Base-by-base conservation (phyloP, 2,888 invertebrate species). In the Drosophila multiciliata region DNA sequence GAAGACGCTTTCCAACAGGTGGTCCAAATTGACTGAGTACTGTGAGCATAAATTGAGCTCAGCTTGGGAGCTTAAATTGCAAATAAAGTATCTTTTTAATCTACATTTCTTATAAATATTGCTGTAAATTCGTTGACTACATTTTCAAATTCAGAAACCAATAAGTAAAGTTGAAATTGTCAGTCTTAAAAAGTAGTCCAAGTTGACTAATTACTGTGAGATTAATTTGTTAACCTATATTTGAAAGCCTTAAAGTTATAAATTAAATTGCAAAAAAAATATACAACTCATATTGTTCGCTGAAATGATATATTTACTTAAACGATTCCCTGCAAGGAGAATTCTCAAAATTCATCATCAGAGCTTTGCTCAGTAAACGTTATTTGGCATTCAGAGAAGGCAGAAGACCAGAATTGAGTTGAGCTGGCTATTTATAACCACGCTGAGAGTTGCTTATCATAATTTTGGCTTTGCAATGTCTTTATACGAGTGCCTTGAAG, bases 401-500 rank as follows among this genome's bases (percentile, higher is more conserved):
- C 40, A 3, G 26, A 23, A n/a, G 26, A 4, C 11, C 42, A n/a
- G 38, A 20, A 26, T n/a, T n/a, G 32, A 33, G 38, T 32, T 42
- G 33, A 58, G 32, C 38, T 55, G 8, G 36, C 40, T 49, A 45
- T 59, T 66, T 61, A 49, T 35, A 66, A 12, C n/a, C 23, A 48
- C 29, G 29, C 50, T 17, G 36, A 36, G 11, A 70, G 42, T 33
- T 60, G 20, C 38, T 58, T 42, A 54, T 38, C 35, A 59, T 63
- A 40, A 67, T 65, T 67, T 75, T n/a, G 53, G 52, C 33, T 52
- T 36, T 35, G 40, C 78, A 81, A 85, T 86, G 81, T 75, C 86
- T 83, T 72, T 52, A 85, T 82, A 69, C 12, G 54, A 55, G 26
- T 17, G 8, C n/a, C 38, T 45, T 40, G 48, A 53, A 55, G 61